These are phyloP conservation scores for Eledone cirrhosa DNA, from an alignment of 2,888 invertebrate genomes.

Conservation along the genomic window DNA sequence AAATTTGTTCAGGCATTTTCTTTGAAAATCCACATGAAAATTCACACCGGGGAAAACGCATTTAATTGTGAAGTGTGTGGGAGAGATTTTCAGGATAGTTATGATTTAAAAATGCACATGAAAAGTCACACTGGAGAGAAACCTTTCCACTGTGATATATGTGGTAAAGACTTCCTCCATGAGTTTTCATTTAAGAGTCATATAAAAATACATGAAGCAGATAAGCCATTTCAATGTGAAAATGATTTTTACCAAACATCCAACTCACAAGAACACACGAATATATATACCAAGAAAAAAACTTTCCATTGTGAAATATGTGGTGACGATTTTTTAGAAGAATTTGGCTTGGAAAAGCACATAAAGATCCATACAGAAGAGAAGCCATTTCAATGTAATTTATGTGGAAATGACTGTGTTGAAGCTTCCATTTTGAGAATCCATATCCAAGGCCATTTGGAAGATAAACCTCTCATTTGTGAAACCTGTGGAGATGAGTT, in stretches of 20 bases:
- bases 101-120: not conserved
- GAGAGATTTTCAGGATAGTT: not conserved
- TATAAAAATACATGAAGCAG: not conserved
- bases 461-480: too few relatives aligned
- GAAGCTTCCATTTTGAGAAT: too few relatives aligned
- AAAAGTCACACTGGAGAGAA: not conserved
- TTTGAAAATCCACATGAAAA: conserved; percentile 6
- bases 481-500: too few relatives aligned
- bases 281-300: not conserved
- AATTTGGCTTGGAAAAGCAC: not conserved
- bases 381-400: not conserved
- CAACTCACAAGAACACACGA: not conserved
- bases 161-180: not conserved
- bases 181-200: not conserved
- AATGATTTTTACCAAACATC: not conserved
- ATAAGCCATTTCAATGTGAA: not conserved
- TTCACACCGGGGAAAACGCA: not conserved
- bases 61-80: conserved; percentile 1
- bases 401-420: not conserved
- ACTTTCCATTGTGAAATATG: not conserved
- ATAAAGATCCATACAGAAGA: not conserved
- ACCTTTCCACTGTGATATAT: not conserved
- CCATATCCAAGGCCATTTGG: too few relatives aligned
- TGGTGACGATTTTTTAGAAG: not conserved
- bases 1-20: not conserved